phyloP scores from a whole-genome alignment of 2,797 vertebrate genomes.

The Danio jaintianensis region DNA sequence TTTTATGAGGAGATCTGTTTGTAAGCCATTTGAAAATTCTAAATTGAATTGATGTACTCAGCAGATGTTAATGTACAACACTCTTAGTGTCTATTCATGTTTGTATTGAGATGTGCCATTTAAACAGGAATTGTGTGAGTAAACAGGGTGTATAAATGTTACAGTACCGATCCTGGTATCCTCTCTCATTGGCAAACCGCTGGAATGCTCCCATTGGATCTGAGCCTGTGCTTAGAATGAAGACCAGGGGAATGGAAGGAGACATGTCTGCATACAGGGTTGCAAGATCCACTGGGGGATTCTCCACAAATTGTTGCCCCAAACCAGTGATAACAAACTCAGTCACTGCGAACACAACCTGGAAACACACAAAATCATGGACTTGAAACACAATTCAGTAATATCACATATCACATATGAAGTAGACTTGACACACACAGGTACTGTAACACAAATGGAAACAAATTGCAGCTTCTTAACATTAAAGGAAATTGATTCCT shows the following conservation, averaged over 20 bases:
- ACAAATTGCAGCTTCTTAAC: too few species aligned
- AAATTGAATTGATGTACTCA: neutral
- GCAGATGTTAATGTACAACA: neutral
- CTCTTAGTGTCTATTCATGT: neutral
- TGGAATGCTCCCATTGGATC: slow-evolving; percentile 88
- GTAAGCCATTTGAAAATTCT: neutral
- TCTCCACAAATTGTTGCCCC: slow-evolving; percentile 84
- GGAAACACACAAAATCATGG: slow-evolving; percentile 36
- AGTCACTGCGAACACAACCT: slow-evolving; percentile 83
- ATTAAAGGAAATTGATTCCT: too few species aligned
- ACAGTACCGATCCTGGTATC: slow-evolving; percentile 79
- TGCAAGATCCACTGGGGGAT: slow-evolving; percentile 82
- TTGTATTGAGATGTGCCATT: neutral
- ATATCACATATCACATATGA: too few species aligned
- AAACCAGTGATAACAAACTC: slow-evolving; percentile 84
- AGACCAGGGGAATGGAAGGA: slow-evolving; percentile 79
- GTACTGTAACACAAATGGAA: too few species aligned
- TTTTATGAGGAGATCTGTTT: neutral
- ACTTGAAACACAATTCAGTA: neutral
- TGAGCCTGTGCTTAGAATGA: slow-evolving; percentile 87
- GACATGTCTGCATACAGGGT: slow-evolving; percentile 84
- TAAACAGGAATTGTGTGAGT: neutral
- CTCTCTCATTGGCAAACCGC: slow-evolving; percentile 84
- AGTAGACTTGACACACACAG: too few species aligned
- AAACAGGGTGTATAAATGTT: neutral